Conservation (phyloP, 1,140 invertebrate genomes). For the Sitodiplosis mosellana region DNA sequence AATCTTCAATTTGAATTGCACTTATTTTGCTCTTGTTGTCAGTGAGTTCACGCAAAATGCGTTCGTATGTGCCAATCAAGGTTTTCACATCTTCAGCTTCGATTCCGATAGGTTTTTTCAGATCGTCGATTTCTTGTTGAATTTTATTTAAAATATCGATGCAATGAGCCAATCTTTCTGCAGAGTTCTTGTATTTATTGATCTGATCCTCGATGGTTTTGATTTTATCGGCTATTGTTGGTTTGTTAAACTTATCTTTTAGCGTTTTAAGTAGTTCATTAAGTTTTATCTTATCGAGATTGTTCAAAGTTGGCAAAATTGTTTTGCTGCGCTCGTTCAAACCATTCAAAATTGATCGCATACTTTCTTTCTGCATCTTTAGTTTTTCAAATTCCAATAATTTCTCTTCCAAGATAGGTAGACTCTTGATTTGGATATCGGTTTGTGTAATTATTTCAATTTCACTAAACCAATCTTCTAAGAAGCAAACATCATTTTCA, state of each 20-base stretch:
- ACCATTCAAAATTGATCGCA: constrained; percentile 48
- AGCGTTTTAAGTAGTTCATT: constrained; percentile 58
- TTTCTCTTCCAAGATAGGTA: constrained; percentile 70
- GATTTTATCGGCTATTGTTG: constrained; percentile 58
- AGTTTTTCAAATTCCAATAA: constrained; percentile 65
- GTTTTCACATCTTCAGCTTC: constrained; percentile 69
- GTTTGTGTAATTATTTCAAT: constrained; percentile 66
- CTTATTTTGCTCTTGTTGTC: constrained; percentile 60
- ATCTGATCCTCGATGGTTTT: constrained; percentile 51
- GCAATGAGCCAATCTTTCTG: constrained; percentile 56
- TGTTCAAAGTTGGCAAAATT: constrained; percentile 60
- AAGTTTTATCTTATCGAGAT: constrained; percentile 62
- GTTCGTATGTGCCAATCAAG: constrained; percentile 56
- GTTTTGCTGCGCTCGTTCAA: constrained; percentile 60
- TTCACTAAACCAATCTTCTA: constrained; percentile 70
- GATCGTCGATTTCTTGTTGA: constrained; percentile 59
- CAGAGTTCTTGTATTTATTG: constrained; percentile 57
- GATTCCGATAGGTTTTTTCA: constrained; percentile 69
- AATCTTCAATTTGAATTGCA: constrained; percentile 47
- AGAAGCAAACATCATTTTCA: constrained; percentile 60
- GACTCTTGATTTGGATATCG: constrained; percentile 53
- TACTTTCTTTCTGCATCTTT: constrained; percentile 49
- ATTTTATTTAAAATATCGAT: constrained; percentile 61
- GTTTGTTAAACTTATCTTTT: constrained; percentile 53
- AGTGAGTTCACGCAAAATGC: constrained; percentile 59